Evolutionary conservation across 2,888 invertebrate genomes (phyloP), one percentile per base, ranked within the genome.

Genomic region (Itoplectis maculator): DNA sequence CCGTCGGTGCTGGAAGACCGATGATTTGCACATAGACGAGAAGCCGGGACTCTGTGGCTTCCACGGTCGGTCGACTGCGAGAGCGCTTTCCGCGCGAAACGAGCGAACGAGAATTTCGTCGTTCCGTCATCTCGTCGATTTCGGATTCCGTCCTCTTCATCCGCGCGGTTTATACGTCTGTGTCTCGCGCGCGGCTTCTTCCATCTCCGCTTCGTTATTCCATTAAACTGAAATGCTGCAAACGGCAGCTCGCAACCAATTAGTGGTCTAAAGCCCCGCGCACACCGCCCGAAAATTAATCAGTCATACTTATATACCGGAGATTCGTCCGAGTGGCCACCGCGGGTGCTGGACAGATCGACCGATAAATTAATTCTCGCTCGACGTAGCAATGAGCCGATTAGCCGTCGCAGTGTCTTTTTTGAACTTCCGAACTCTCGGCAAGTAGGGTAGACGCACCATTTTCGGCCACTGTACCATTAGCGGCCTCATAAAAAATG

Each of bases 11-110:
- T n/a, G n/a, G n/a, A 45, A 63, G 18, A 20, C 42, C 45, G 20
- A 73, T 73, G 59, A 81, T 77, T 61, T 77, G 61, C 81, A 73
- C 68, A 73, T 68, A 73, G 54, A 80, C 59, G 65, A 76, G 65
- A 42, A 9, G 15, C 49, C 6, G 15, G 42, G 59, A 3, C 15
- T 56, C 37, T 9, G 65, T 63, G 40, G 40, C 23, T 54, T 61
- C 69, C 45, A 63, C 40, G 59, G 59, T 81, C 73, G 66, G 11
- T 65, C 59, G 72, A 18, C 37, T 15, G 11, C 49, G 35, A 18
- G 51, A n/a, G n/a, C 69, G 56, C 42, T 68, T 69, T 70, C 18
- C 47, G 63, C 61, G 69, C 15, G 18, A 15, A 37, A 18, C 35
- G 51, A 51, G 51, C n/a, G 56, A 18, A n/a, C n/a, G 54, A 59